phyloP scores from a whole-genome alignment of 37 sponge, comb jelly and placozoan species.

The Axinella damicornis region DNA sequence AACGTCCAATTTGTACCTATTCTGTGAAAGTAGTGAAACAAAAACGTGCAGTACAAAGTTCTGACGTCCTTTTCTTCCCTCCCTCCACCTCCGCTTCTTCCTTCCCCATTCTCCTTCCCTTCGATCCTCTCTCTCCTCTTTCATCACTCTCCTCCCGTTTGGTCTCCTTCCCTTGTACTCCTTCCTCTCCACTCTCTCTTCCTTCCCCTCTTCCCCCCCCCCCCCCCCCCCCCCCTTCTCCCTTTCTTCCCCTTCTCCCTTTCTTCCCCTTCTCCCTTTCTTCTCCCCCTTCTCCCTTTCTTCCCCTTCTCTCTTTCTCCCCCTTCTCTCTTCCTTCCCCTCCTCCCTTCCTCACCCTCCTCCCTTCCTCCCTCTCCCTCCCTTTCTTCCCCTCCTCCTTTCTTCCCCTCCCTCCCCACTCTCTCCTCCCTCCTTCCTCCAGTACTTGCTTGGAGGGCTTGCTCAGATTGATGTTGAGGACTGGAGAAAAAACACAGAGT shows the following conservation, averaged over 20 bases:
- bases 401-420: not conserved
- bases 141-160: no score
- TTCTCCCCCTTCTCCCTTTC: not conserved
- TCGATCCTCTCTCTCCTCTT: not conserved
- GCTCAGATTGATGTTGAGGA: slow-evolving; percentile 96
- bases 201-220: not conserved
- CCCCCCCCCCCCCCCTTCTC: not conserved
- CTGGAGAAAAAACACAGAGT: slow-evolving; percentile 96
- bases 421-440: not conserved
- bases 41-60: not conserved
- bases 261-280: no score
- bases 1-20: not conserved
- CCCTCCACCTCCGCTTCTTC: no score
- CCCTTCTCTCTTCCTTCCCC: no score
- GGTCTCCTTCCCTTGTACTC: no score
- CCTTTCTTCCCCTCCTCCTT: not conserved
- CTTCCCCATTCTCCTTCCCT: not conserved
- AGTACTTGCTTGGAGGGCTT: slow-evolving; percentile 96
- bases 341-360: not conserved
- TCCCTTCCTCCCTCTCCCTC: not conserved
- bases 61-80: no score
- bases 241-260: not conserved
- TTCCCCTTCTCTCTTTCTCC: not conserved
- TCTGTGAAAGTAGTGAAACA: not conserved
- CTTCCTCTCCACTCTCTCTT: no score